Conservation (phyloP, 1,140 invertebrate species). For the Harpegnathos saltator region DNA sequence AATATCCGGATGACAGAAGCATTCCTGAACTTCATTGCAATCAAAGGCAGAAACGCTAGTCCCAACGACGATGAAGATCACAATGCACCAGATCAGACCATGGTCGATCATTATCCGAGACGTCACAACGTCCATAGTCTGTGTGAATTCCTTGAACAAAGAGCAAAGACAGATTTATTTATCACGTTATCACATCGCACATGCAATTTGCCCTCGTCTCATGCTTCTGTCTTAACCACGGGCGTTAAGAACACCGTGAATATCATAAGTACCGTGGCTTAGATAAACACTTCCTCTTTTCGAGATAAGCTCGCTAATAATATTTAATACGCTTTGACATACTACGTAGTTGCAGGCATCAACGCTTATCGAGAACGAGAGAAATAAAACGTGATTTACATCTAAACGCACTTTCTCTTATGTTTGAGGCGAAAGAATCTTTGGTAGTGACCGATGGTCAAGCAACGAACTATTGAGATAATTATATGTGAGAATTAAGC, state of each 20-base stretch:
- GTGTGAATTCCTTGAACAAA: conserved; percentile 25
- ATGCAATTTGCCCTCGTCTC: not conserved
- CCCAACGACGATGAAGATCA: not conserved
- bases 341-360: not conserved
- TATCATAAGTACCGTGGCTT: conserved; percentile 14
- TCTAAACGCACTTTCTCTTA: too few relatives aligned
- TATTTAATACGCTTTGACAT: not conserved
- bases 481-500: conserved; percentile 15
- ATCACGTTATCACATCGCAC: not conserved
- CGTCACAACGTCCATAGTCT: not conserved
- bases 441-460: not conserved
- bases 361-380: not conserved
- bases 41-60: not conserved
- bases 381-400: not conserved
- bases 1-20: not conserved
- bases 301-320: conserved; percentile 8
- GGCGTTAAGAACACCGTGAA: not conserved
- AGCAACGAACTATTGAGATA: not conserved
- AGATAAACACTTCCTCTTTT: conserved; percentile 46
- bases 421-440: too few relatives aligned
- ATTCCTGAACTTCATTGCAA: conserved; percentile 30
- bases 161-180: not conserved
- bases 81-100: conserved; percentile 1
- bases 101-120: conserved; percentile 21
- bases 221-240: not conserved